A percentile compares a stretch with the other conserved stretches of the same genome.
Conservation (phyloP, 2,797 vertebrate species). For the Dendrocincla tyrannina region DNA sequence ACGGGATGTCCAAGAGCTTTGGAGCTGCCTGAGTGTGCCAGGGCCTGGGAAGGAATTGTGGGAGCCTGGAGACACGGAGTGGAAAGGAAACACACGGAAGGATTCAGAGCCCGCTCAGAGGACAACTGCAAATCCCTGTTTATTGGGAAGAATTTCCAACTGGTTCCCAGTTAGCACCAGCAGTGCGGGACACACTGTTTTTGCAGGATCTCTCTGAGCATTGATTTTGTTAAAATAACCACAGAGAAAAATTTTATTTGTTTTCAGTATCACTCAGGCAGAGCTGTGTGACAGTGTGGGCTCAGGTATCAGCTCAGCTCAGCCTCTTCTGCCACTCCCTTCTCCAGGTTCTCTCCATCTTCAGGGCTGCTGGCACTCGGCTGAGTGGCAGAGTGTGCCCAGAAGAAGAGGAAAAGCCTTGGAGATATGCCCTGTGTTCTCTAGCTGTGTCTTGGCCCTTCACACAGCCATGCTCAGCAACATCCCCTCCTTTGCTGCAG, state of each 20-base stretch:
- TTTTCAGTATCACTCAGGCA: neutral
- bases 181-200: neutral
- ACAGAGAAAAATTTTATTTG: neutral
- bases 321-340: neutral
- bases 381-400: neutral
- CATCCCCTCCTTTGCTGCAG: neutral
- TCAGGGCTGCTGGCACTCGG: neutral
- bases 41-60: neutral
- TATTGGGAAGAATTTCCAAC: neutral
- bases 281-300: neutral
- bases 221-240: neutral
- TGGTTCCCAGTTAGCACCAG: neutral
- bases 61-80: neutral
- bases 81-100: neutral
- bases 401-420: neutral
- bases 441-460: neutral
- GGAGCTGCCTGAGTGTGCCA: neutral
- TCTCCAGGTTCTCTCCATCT: neutral
- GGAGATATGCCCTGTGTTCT: neutral
- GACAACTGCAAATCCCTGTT: neutral
- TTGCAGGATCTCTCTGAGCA: neutral
- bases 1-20: neutral
- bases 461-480: accelerated
- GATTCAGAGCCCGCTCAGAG: neutral
- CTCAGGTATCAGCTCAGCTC: neutral